Evolutionary conservation across 2,888 invertebrate genomes (phyloP), one percentile per base, ranked within the genome.

Genomic region (Hemaris fuciformis): DNA sequence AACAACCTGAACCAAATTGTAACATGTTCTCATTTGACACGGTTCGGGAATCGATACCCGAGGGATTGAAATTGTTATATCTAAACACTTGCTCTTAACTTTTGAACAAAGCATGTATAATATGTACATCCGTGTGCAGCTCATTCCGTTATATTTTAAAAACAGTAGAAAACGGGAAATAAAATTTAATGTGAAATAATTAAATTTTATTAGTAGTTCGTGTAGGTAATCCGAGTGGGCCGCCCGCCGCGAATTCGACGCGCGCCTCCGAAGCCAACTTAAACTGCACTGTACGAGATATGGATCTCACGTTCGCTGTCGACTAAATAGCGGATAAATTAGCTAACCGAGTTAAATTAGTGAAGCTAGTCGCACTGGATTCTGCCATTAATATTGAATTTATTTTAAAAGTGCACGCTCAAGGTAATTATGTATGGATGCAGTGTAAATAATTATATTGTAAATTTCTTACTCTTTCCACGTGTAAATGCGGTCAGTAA

Each of bases 251-350:
- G 83, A 74, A 80, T 80, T 79, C 85, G 82, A 85, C 78, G 85
- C 80, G 80, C 83, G 81, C 79, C 75, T 80, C 75, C 75, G 73
- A 73, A 81, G 81, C 79, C 74, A 80, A 80, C 80, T 83, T 80
- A 80, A 81, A 85, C 84, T 83, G 84, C 84, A 80, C 73, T 80
- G 77, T 79, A 79, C 76, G 76, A 83, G 90, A 90, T 90, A 90
- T 85, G 84, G 80, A 91, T 90, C 89, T 90, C 91, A 89, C 90
- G 90, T 88, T 89, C 86, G 83, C 88, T 76, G 76, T 77, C 81
- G 79, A 84, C 87, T 88, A 90, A 90, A 89, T 89, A 88, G 81
- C 78, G 82, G 87, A 86, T 90, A 90, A 89, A 88, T 90, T 87
- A 89, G 87, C 84, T 84, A 83, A 86, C 87, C 73, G 80, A 86